These are phyloP conservation scores for Clarias fuscus DNA, from an alignment of 2,797 vertebrate species.

Conservation along the genomic window DNA sequence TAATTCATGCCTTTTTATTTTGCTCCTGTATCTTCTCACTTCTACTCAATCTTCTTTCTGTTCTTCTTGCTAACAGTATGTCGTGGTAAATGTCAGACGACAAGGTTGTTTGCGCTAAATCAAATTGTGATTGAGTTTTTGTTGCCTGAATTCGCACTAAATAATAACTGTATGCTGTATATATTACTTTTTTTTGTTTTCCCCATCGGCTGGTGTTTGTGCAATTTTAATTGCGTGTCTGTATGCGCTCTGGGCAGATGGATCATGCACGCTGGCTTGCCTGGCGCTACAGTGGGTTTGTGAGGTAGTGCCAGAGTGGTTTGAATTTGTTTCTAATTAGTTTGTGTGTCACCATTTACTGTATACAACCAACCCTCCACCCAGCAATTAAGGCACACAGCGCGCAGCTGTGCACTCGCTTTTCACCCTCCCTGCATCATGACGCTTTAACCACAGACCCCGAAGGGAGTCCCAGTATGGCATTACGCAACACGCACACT, in stretches of 20 bases:
- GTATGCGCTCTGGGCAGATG: not conserved
- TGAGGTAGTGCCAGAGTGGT: slow-evolving; percentile 20
- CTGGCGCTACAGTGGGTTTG: slow-evolving; percentile 2
- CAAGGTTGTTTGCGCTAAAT: not conserved
- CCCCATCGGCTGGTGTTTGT: not conserved
- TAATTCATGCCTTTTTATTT: not conserved
- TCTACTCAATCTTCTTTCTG: not conserved
- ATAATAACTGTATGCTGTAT: not conserved
- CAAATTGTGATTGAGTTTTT: not conserved
- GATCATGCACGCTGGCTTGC: not conserved
- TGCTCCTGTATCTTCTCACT: not conserved
- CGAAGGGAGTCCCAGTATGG: slow-evolving; percentile 52
- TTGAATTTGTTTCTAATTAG: slow-evolving; percentile 77
- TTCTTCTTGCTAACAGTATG: not conserved
- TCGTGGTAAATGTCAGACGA: slow-evolving; percentile 8
- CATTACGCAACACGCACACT: slow-evolving; percentile 4
- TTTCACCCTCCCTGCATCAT: slow-evolving; percentile 48
- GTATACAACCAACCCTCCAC: slow-evolving; percentile 58
- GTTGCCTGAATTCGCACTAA: not conserved
- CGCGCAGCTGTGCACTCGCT: slow-evolving; percentile 36
- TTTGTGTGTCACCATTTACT: slow-evolving; percentile 75
- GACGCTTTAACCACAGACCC: slow-evolving; percentile 67
- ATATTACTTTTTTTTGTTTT: not conserved
- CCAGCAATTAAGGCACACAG: slow-evolving; percentile 23
- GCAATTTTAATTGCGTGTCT: slow-evolving; percentile 2